These are phyloP conservation scores for Hedya salicella DNA, from an alignment of 2,888 invertebrate genomes.

Conservation along the genomic window DNA sequence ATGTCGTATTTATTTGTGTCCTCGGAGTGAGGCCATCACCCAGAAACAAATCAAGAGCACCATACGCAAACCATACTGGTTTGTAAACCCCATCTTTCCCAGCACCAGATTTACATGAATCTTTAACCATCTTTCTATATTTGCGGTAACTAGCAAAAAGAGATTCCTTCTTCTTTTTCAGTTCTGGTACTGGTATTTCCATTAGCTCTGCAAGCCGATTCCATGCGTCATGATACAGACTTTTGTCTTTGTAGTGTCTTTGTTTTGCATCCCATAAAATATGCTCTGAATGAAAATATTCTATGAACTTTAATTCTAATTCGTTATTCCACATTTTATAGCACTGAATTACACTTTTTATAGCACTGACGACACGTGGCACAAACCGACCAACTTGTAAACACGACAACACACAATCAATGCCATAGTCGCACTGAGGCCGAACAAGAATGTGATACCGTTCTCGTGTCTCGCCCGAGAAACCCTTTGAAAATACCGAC, in stretches of 20 bases:
- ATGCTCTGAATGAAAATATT: constrained; percentile 38
- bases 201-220: too few species aligned
- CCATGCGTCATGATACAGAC: constrained; percentile 35
- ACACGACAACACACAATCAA: constrained; percentile 3
- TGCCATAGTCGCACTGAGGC: constrained; percentile 36
- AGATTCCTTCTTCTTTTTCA: constrained; percentile 42
- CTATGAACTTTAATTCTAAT: constrained; percentile 40
- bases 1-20: constrained; percentile 40
- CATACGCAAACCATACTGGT: constrained; percentile 49
- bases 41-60: constrained; percentile 45
- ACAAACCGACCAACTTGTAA: constrained; percentile 18
- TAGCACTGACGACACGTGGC: background rate
- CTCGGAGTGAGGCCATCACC: constrained; percentile 33
- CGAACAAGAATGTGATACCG: constrained; percentile 41
- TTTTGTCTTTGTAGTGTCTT: constrained; percentile 41
- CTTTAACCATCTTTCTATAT: constrained; percentile 35
- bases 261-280: constrained; percentile 43
- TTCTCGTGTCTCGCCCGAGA: too few species aligned
- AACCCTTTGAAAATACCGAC: too few species aligned
- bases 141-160: constrained; percentile 43
- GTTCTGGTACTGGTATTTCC: constrained; percentile 42
- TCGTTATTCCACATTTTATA: constrained; percentile 38
- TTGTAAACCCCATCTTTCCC: constrained; percentile 46
- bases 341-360: constrained; percentile 8
- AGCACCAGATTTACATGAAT: constrained; percentile 45